Conservation (phyloP, 1,140 invertebrate genomes). For the Anoplolepis gracilipes region DNA sequence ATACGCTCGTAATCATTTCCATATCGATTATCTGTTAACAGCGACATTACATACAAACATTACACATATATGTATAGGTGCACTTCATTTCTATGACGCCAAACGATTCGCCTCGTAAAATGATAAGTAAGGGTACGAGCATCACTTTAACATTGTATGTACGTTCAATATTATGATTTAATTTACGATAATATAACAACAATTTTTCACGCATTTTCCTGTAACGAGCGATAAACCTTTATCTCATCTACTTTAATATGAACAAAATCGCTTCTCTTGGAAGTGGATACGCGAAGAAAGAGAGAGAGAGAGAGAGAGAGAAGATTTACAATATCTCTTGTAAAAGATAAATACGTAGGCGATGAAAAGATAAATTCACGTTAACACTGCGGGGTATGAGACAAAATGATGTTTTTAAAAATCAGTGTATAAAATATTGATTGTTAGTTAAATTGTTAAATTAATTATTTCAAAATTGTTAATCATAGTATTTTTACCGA, state of each 20-base stretch:
- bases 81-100: slow-evolving; percentile 29
- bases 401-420: neutral
- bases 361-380: neutral
- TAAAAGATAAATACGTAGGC: neutral
- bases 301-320: slow-evolving; percentile 1
- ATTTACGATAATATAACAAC: neutral
- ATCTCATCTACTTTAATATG: neutral
- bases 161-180: neutral
- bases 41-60: slow-evolving; percentile 23
- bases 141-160: neutral
- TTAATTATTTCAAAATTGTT: neutral
- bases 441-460: neutral
- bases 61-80: slow-evolving; percentile 13
- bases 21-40: slow-evolving; percentile 51
- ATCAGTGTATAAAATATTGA: neutral
- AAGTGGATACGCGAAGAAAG: neutral
- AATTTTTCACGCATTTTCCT: slow-evolving; percentile 48
- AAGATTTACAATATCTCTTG: slow-evolving; percentile 22
- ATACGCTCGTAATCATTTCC: slow-evolving; percentile 31
- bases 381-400: neutral
- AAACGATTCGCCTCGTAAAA: slow-evolving; percentile 44
- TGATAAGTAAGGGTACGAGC: neutral
- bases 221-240: slow-evolving; percentile 60
- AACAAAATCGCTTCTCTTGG: neutral
- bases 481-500: neutral